Evolutionary conservation across 53 echinoderm and acorn worm genomes (phyloP), one percentile per base, ranked within the genome.

Genomic region (Luidia sarsii): DNA sequence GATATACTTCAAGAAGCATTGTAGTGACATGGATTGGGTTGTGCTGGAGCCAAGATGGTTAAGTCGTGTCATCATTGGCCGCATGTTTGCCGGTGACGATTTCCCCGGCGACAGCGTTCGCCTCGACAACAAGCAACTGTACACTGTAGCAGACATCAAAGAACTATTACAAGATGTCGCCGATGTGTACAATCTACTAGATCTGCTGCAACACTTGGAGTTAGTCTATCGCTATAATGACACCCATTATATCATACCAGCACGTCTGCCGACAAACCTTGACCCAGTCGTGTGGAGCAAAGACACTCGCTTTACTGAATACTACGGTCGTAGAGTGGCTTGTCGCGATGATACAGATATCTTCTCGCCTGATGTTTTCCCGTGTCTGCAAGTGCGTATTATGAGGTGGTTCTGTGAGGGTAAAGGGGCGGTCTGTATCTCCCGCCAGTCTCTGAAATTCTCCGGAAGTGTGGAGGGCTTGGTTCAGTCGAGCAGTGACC

Each of bases 271-370:
- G 8, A 69, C 57, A 3, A 60, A 68, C 31, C 55, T 86, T 60
- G 68, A 79, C 36, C 62, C 69, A 16, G 80, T 69, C 3, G 60
- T 80, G 7, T 86, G 87, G 87, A 68, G 68, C 50, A 39, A 49
- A 50, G 70, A 69, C 25, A 33, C 50, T 39, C 64, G 49, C 2
- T 84, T 84, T 36, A 84, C 72, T 29, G 72, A 72, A 28, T 86
- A 86, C 54, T 86, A 80, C 19, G 87, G 87, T n/a, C 68, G 80
- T 15, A 80, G 87, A 50, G 61, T 86, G 2, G 68, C 80, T 38
- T 86, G 87, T 45, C 57, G 48, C 29, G 80, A 86, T 30, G 53
- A 68, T 19, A 86, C 87, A 29, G 87, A 86, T 49, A 80, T 79
- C 25, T 86, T 86, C 46, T 43, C 80, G 10, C 55, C 80, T 7